These are phyloP conservation scores for Noctua janthe DNA, from an alignment of 2,888 invertebrate genomes.

Conservation along the genomic window DNA sequence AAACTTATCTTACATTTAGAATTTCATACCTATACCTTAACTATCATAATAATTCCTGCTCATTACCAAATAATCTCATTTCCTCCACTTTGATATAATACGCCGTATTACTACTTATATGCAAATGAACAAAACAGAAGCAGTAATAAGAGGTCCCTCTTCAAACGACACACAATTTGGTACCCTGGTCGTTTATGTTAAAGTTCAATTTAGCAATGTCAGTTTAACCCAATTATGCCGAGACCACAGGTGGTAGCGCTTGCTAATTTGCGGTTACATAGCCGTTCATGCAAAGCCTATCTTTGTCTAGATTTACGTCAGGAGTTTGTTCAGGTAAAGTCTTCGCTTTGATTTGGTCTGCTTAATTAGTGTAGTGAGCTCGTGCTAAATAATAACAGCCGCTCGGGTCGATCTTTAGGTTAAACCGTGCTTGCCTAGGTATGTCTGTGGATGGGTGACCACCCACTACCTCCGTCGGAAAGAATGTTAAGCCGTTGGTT, in stretches of 20 bases:
- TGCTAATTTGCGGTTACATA: constrained; percentile 55
- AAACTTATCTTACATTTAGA: too few species aligned
- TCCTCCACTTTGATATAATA: neutral
- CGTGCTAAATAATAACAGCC: too few species aligned
- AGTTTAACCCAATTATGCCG: constrained; percentile 34
- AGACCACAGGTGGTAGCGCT: constrained; percentile 56
- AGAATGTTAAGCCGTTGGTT: too few species aligned
- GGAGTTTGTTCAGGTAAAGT: neutral
- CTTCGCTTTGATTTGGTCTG: constrained; percentile 16
- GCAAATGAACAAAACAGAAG: constrained; percentile 37
- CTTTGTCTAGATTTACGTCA: constrained; percentile 58
- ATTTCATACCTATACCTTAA: neutral
- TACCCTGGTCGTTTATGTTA: neutral
- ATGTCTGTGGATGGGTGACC: too few species aligned
- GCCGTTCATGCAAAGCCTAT: constrained; percentile 37
- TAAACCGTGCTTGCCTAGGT: too few species aligned
- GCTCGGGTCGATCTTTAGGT: too few species aligned
- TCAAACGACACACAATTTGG: neutral
- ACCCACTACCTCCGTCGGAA: too few species aligned
- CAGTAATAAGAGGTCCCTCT: constrained; percentile 24
- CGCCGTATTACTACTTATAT: constrained; percentile 10
- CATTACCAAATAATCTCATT: constrained; percentile 4
- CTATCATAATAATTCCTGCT: neutral
- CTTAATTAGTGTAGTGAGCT: neutral
- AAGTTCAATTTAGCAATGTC: constrained; percentile 5